Conservation (phyloP, 2,888 invertebrate genomes). For the Drosophila helvetica region DNA sequence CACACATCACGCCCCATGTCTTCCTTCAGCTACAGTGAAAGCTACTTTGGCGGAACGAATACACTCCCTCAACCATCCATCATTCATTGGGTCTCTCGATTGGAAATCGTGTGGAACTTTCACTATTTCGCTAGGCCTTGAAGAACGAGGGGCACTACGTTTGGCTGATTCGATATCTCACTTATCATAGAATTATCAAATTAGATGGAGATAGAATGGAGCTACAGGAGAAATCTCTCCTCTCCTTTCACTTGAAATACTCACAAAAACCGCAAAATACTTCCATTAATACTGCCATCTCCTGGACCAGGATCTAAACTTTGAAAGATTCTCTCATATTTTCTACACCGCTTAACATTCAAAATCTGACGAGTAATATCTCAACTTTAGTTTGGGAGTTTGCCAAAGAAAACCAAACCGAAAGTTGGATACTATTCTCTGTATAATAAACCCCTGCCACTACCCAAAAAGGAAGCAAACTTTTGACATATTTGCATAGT, state of each 20-base stretch:
- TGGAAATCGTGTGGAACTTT: neutral
- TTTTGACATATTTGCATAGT: constrained; percentile 65
- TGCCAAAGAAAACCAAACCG: constrained; percentile 14
- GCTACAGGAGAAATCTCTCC: too few relatives aligned
- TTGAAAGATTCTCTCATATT: constrained; percentile 11
- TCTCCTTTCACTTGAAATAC: neutral
- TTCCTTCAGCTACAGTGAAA: neutral
- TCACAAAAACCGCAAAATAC: too few relatives aligned
- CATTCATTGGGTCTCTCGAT: neutral
- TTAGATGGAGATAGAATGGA: neutral
- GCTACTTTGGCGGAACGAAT: neutral
- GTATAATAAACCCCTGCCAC: neutral
- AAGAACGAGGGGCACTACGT: neutral
- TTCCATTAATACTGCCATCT: too few relatives aligned
- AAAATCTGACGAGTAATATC: constrained; percentile 32
- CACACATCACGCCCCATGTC: too few relatives aligned
- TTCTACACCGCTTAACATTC: constrained; percentile 20
- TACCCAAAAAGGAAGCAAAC: constrained; percentile 20
- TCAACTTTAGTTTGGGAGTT: constrained; percentile 31
- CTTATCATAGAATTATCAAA: neutral
- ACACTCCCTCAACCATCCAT: neutral
- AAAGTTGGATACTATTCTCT: constrained; percentile 42
- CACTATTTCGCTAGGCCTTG: neutral
- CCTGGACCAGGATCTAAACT: constrained; percentile 14
- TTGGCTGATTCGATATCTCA: neutral